phyloP scores from a whole-genome alignment of 2,888 invertebrate genomes.

The Gari tellinella region DNA sequence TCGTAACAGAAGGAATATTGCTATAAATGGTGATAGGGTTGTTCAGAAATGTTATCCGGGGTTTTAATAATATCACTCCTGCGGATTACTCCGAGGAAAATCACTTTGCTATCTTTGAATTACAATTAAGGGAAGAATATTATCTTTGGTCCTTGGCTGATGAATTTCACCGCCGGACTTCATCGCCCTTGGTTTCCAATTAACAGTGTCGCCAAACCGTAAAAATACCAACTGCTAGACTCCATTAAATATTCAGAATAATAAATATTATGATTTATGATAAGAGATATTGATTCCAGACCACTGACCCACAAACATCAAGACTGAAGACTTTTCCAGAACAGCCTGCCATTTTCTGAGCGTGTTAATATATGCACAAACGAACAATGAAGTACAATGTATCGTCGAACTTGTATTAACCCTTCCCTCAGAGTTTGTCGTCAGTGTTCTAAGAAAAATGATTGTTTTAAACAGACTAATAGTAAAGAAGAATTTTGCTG shows the following conservation, averaged over 20 bases:
- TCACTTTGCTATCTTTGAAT: constrained; percentile 48
- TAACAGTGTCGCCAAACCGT: constrained; percentile 30
- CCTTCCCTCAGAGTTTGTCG: too few species aligned
- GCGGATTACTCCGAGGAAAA: constrained; percentile 36
- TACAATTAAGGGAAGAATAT: constrained; percentile 39
- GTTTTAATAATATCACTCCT: constrained; percentile 46
- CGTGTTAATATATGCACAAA: too few species aligned
- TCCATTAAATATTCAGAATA: constrained; percentile 55
- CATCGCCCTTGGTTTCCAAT: not conserved
- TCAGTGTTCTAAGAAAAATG: too few species aligned
- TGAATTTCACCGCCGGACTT: constrained; percentile 21
- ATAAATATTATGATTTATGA: constrained; percentile 44
- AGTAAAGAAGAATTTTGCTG: too few species aligned
- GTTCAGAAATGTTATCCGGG: constrained; percentile 33
- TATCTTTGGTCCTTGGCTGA: constrained; percentile 39
- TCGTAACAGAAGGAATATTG: constrained; percentile 53
- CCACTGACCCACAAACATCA: too few species aligned
- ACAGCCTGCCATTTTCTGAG: too few species aligned
- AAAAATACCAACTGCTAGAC: constrained; percentile 55
- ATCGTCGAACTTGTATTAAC: too few species aligned
- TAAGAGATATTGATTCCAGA: too few species aligned
- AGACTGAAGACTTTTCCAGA: too few species aligned
- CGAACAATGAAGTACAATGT: too few species aligned
- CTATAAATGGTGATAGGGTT: constrained; percentile 42
- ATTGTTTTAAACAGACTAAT: too few species aligned